Evolutionary conservation across 2,888 invertebrate species (phyloP).

Genomic region (Caenorhabditis japonica): DNA sequence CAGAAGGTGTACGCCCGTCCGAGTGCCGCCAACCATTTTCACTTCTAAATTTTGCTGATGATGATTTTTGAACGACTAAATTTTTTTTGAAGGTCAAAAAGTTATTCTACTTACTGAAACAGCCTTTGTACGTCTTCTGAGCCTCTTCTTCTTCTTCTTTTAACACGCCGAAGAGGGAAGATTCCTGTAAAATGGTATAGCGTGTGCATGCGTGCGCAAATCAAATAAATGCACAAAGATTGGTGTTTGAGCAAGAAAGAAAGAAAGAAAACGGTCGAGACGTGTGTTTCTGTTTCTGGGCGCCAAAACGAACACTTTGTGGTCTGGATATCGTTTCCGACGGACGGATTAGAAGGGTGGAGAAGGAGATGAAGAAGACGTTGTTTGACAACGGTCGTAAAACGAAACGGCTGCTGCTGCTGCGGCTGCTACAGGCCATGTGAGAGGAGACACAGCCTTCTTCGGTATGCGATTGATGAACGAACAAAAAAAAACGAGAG

Average conservation of each 20-base stretch:
- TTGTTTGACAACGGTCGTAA: conserved; percentile 49
- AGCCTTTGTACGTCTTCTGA: background rate
- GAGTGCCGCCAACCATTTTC: conserved; percentile 65
- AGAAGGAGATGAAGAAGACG: conserved; percentile 14
- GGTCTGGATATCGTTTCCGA: too few relatives aligned
- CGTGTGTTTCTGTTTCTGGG: conserved; percentile 7
- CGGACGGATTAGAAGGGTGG: too few relatives aligned
- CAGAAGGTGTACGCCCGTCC: conserved; percentile 64
- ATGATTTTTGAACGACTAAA: background rate
- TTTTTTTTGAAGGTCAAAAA: background rate
- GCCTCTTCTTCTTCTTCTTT: too few relatives aligned
- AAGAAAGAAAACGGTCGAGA: conserved; percentile 8
- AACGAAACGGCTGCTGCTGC: conserved; percentile 19
- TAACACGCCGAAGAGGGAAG: background rate
- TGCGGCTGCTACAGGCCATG: too few relatives aligned
- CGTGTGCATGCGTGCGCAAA: conserved; percentile 28
- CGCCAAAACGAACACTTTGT: too few relatives aligned
- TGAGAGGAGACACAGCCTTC: conserved; percentile 26
- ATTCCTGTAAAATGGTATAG: conserved; percentile 12
- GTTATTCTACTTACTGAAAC: too few relatives aligned
- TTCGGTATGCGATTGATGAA: conserved; percentile 29
- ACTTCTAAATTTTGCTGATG: too few relatives aligned
- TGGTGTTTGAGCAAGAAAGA: conserved; percentile 32
- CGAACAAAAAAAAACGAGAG: conserved; percentile 30
- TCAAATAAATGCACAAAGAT: conserved; percentile 16